Evolutionary conservation across 2,888 invertebrate genomes (phyloP), one percentile per base, ranked within the genome.

Genomic region (Aphidoletes aphidimyza): DNA sequence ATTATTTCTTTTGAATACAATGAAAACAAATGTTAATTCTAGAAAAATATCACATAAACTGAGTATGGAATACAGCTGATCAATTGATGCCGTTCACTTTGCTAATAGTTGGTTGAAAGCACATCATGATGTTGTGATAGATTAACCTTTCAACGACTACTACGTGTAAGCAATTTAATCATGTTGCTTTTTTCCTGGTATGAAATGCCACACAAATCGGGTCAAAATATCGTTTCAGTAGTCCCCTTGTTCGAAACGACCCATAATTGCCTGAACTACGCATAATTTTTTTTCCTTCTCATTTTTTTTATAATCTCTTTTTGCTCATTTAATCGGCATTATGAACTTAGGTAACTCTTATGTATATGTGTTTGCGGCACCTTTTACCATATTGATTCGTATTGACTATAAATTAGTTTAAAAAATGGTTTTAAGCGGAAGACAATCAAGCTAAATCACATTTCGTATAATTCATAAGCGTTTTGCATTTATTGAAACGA

Each of bases 61-160:
- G 6, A 5, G 54, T 47, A 14, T 47, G 47, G 19, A 14, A 47
- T 47, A 2, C 47, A 69, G 34, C 69, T 69, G 30, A 69, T 69
- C 69, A 69, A 30, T 69, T 30, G 30, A 30, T n/a, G 30, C 69
- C 69, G n/a, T 69, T 69, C 69, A 69, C 69, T 69, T 69, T 69
- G 22, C 1, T 54, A 11, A 42, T 6, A 9, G 42, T 9, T 9
- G 6, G 14, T 42, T 42, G 14, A 14, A 26, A 34, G 30, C 69
- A 6, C 1, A 0, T 26, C 1, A 26, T 2, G 54, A 26, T 69
- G 69, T 17, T 69, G 26, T 69, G 26, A 30, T 69, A 69, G 69
- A 69, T 69, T 69, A 69, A 69, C 69, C 69, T 69, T 69, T 69
- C 30, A 34, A 34, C 69, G 14, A 30, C 17, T 17, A 34, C 34